These are phyloP conservation scores for Andrena haemorrhoa DNA, from an alignment of 2,888 invertebrate species.

Conservation along the genomic window DNA sequence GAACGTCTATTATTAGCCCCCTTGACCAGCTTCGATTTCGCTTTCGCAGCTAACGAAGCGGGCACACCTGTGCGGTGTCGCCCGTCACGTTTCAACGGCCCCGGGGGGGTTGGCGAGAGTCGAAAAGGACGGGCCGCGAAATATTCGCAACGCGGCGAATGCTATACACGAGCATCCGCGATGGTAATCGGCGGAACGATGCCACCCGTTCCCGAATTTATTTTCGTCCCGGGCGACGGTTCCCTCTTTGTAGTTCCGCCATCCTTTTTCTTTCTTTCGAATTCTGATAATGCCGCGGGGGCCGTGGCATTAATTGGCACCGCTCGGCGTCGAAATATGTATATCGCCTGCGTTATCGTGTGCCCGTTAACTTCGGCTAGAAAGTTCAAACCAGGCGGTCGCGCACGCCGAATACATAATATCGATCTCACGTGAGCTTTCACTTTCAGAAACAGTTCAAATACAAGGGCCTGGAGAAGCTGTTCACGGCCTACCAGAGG, in stretches of 20 bases:
- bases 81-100: slow-evolving; percentile 22
- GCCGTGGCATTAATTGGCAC: slow-evolving; percentile 13
- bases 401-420: slow-evolving; percentile 44
- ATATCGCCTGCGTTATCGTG: neutral
- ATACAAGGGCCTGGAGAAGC: slow-evolving; percentile 90
- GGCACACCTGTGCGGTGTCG: slow-evolving; percentile 1
- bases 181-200: slow-evolving; percentile 7
- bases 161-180: neutral
- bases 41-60: slow-evolving; percentile 3
- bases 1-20: neutral
- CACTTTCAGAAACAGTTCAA: slow-evolving; percentile 90
- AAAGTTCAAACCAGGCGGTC: slow-evolving; percentile 50
- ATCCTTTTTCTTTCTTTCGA: neutral
- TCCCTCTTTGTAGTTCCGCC: neutral
- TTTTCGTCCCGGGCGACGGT: neutral
- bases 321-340: slow-evolving; percentile 11
- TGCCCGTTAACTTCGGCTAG: slow-evolving; percentile 22
- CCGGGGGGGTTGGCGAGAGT: slow-evolving; percentile 22
- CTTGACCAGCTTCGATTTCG: neutral
- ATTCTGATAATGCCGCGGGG: neutral
- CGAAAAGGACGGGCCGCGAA: slow-evolving; percentile 11
- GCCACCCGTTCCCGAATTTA: neutral
- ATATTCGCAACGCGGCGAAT: neutral
- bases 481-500: slow-evolving; percentile 91
- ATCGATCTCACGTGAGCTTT: slow-evolving; percentile 57